phyloP scores from a whole-genome alignment of 2,113 vertebrate species.

The Crypturellus undulatus region DNA sequence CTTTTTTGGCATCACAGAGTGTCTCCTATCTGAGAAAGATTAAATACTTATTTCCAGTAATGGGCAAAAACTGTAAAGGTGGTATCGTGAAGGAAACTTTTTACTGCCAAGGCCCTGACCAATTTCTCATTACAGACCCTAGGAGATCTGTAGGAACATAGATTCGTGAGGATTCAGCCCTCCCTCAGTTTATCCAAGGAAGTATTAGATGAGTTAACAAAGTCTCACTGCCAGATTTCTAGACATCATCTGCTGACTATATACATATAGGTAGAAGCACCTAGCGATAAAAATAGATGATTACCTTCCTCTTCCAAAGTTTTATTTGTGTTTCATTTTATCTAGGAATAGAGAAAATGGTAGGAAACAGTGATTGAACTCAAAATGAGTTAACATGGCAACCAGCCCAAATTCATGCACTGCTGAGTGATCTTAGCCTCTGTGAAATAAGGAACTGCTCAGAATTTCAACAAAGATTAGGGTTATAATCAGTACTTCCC shows the following conservation, averaged over 20 bases:
- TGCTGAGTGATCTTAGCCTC: neutral
- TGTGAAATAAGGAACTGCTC: slow-evolving; percentile 1
- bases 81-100: neutral
- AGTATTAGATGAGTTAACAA: neutral
- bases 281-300: neutral
- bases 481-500: neutral
- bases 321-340: slow-evolving; percentile 28
- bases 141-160: neutral
- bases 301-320: neutral
- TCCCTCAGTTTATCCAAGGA: neutral
- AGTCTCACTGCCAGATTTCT: neutral
- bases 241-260: neutral
- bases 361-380: neutral
- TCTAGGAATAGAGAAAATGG: neutral
- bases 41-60: neutral
- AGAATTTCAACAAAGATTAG: slow-evolving; percentile 25
- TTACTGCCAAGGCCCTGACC: neutral
- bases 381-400: slow-evolving; percentile 40
- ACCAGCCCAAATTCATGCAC: neutral
- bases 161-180: neutral
- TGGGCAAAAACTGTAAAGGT: neutral
- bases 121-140: neutral
- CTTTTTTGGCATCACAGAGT: neutral
- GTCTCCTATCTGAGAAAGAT: neutral
- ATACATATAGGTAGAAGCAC: neutral